These are phyloP conservation scores for Bombycilla garrulus DNA, from an alignment of 2,113 vertebrate genomes.

Conservation along the genomic window DNA sequence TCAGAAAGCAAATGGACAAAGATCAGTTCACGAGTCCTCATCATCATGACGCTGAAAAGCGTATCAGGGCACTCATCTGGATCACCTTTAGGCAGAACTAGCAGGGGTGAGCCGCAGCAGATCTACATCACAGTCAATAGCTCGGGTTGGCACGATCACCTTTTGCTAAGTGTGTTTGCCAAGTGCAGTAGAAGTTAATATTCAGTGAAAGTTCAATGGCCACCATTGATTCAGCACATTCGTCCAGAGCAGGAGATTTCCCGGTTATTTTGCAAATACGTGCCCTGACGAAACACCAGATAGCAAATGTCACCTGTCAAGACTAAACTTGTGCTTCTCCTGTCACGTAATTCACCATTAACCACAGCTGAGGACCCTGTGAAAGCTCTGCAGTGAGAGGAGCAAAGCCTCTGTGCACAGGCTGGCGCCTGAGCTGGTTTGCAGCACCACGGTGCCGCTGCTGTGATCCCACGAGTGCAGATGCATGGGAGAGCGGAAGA, in stretches of 20 bases:
- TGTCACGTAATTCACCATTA: background rate
- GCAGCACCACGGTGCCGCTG: fast-evolving
- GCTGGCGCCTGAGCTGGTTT: background rate
- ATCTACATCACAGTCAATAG: background rate
- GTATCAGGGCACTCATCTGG: background rate
- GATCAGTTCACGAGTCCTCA: background rate
- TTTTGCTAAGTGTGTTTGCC: background rate
- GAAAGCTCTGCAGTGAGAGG: fast-evolving
- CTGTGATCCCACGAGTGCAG: background rate
- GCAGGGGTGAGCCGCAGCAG: background rate
- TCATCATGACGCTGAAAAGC: background rate
- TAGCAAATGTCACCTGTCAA: background rate
- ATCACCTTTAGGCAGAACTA: background rate
- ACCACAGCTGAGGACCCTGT: background rate
- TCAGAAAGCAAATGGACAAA: background rate
- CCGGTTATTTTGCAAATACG: background rate
- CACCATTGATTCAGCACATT: background rate
- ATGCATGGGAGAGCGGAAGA: background rate
- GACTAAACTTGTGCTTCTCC: background rate
- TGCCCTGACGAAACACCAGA: background rate
- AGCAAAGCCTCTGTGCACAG: background rate
- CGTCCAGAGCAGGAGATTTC: background rate
- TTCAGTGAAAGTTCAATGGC: constrained; percentile 19
- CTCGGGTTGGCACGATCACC: background rate
- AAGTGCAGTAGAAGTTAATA: constrained; percentile 5